phyloP scores from a whole-genome alignment of 2,113 vertebrate species.

The Malurus melanocephalus region DNA sequence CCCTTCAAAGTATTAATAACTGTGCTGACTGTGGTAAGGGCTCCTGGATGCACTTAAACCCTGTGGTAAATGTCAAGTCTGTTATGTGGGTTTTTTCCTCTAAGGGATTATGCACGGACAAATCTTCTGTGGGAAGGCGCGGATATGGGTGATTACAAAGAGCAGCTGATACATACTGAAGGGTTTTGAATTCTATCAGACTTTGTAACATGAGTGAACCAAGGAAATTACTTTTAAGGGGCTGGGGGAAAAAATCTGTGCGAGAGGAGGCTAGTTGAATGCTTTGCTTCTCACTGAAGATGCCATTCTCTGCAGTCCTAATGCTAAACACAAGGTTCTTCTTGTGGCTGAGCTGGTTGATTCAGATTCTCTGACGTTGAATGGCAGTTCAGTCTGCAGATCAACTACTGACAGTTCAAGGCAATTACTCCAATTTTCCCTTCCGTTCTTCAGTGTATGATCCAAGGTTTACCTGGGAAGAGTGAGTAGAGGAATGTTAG shows the following conservation, averaged over 20 bases:
- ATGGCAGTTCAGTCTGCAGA: not conserved
- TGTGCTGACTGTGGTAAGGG: not conserved
- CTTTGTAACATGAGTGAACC: not conserved
- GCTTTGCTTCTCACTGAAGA: not conserved
- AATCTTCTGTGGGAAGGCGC: not conserved
- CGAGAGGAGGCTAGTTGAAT: no score
- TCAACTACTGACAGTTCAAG: not conserved
- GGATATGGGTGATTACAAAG: not conserved
- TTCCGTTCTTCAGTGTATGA: not conserved
- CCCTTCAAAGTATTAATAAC: not conserved
- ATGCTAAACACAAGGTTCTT: not conserved
- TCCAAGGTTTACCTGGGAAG: not conserved
- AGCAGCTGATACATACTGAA: not conserved
- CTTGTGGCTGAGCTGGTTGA: not conserved
- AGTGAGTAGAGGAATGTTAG: not conserved
- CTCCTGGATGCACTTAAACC: not conserved
- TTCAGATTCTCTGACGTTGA: not conserved
- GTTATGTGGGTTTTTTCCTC: rapidly evolving
- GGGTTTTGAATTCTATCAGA: not conserved
- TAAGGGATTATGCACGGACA: not conserved
- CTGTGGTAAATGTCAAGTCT: not conserved
- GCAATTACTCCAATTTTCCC: not conserved
- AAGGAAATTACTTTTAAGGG: not conserved
- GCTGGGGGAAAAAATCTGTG: not conserved
- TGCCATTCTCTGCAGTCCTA: not conserved